Conservation (phyloP, 2,797 vertebrate genomes). For the Anguilla marmorata region DNA sequence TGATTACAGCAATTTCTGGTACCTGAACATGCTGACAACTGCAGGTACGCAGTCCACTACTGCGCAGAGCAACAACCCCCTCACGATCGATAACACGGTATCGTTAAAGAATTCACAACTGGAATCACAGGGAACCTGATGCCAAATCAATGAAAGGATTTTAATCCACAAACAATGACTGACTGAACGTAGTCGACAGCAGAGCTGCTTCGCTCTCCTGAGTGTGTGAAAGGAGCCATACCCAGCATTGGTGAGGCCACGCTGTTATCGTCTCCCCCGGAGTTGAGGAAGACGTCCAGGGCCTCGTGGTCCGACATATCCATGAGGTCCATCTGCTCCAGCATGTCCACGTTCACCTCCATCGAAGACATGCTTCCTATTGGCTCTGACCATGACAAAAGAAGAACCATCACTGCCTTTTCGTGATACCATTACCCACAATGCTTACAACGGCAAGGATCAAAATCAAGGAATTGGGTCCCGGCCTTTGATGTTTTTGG, state of each 20-base stretch:
- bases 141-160: neutral
- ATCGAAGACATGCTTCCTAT: slow-evolving; percentile 89
- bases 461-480: slow-evolving; percentile 60
- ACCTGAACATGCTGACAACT: neutral
- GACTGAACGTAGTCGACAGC: neutral
- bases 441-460: slow-evolving; percentile 47
- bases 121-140: neutral
- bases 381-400: slow-evolving; percentile 67
- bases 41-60: neutral
- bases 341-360: slow-evolving; percentile 85
- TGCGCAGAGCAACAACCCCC: neutral
- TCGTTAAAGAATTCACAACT: neutral
- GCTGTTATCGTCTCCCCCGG: slow-evolving; percentile 78
- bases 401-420: neutral
- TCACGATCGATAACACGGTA: neutral
- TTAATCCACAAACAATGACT: neutral
- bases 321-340: slow-evolving; percentile 88
- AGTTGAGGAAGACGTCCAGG: slow-evolving; percentile 83
- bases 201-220: neutral
- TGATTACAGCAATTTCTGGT: neutral
- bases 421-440: neutral
- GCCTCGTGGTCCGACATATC: slow-evolving; percentile 85
- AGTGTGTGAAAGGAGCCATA: slow-evolving; percentile 51
- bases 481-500: neutral
- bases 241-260: slow-evolving; percentile 80